These are phyloP conservation scores for Chloebia gouldiae DNA, from an alignment of 2,113 vertebrate genomes.

Conservation along the genomic window DNA sequence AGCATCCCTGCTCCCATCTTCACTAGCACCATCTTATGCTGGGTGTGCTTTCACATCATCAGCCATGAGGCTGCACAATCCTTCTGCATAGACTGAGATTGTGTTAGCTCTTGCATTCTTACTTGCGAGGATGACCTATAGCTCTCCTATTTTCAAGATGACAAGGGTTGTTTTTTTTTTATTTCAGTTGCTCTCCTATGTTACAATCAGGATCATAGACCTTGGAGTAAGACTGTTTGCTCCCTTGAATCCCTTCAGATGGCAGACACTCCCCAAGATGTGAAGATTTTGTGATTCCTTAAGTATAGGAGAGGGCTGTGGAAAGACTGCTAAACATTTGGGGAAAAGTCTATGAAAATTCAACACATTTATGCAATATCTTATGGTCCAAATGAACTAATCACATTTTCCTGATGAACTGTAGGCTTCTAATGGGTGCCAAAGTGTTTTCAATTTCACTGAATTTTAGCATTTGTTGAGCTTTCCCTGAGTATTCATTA, in stretches of 20 bases:
- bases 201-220: background rate
- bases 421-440: background rate
- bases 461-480: constrained; percentile 49
- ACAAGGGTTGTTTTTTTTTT: background rate
- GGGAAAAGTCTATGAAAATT: background rate
- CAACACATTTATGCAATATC: rapidly evolving
- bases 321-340: background rate
- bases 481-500: constrained; percentile 66
- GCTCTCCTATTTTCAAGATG: background rate
- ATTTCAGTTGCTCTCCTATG: background rate
- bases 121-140: background rate
- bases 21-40: background rate
- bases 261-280: rapidly evolving
- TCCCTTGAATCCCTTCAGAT: background rate
- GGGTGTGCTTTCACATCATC: background rate
- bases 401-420: background rate
- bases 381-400: background rate
- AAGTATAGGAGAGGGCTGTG: background rate
- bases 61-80: background rate
- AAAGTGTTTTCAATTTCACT: constrained; percentile 26
- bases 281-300: background rate
- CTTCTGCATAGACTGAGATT: background rate
- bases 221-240: background rate
- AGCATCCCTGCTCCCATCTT: background rate
- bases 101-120: background rate